Conservation (phyloP, 1,140 invertebrate species). For the Drosophila eugracilis region DNA sequence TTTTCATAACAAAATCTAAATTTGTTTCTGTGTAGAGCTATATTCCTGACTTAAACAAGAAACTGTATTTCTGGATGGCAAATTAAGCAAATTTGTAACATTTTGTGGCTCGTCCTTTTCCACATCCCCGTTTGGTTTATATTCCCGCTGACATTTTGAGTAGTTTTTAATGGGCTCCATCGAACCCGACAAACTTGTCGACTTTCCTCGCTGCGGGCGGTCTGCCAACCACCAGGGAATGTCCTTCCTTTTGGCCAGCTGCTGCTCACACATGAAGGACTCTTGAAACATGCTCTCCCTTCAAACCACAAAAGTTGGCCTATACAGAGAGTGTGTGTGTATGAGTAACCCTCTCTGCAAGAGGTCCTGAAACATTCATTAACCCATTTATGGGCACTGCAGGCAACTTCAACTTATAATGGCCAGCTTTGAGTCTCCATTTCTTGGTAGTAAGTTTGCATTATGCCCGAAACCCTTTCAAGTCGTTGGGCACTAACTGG, state of each 20-base stretch:
- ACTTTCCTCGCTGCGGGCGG: constrained; percentile 58
- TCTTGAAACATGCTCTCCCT: constrained; percentile 20
- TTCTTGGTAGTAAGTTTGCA: constrained; percentile 50
- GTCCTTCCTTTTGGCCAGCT: constrained; percentile 42
- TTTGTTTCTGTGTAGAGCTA: neutral
- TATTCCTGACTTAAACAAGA: neutral
- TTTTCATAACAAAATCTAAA: neutral
- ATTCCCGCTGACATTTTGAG: constrained; percentile 74
- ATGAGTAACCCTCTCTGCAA: too few relatives aligned
- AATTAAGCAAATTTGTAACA: constrained; percentile 70
- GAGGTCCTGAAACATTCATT: constrained; percentile 49
- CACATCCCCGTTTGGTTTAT: constrained; percentile 29
- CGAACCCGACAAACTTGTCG: constrained; percentile 57
- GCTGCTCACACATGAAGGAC: constrained; percentile 13
- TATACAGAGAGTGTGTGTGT: constrained; percentile 13
- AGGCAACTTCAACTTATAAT: constrained; percentile 53
- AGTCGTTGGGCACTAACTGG: constrained; percentile 60
- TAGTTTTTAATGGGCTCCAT: constrained; percentile 75
- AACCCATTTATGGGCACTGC: constrained; percentile 60
- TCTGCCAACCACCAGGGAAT: constrained; percentile 20
- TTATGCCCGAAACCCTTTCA: constrained; percentile 72
- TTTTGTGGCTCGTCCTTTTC: constrained; percentile 27
- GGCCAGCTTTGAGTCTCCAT: constrained; percentile 25
- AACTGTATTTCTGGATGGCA: constrained; percentile 18
- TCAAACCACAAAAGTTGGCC: constrained; percentile 40